phyloP scores from a whole-genome alignment of 2,113 vertebrate species.

The Catharus bicknelli region DNA sequence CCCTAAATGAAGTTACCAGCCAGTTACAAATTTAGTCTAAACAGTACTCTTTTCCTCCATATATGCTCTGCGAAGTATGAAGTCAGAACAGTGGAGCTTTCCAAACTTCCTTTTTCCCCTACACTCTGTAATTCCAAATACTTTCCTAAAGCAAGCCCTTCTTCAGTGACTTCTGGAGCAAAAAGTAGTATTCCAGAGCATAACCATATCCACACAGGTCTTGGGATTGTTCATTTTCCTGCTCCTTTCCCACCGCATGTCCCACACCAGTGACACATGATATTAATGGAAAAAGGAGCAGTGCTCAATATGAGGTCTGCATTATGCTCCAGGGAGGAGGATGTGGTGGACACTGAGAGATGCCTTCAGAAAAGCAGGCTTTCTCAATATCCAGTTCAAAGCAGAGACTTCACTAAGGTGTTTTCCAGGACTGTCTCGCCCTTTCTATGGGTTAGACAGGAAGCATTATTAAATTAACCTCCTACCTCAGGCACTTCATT shows the following conservation, averaged over 20 bases:
- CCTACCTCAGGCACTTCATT: not conserved
- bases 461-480: not conserved
- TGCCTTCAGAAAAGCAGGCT: not conserved
- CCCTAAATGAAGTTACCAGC: not conserved
- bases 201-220: not conserved
- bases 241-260: not conserved
- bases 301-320: not conserved
- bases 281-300: not conserved
- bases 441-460: not conserved
- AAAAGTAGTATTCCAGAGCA: not conserved
- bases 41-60: not conserved
- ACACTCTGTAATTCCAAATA: not conserved
- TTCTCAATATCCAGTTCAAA: not conserved
- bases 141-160: not conserved
- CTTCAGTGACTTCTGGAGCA: not conserved
- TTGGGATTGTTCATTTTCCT: not conserved
- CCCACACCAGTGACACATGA: not conserved
- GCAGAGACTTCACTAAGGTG: not conserved
- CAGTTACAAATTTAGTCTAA: not conserved
- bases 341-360: not conserved
- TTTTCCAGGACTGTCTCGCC: not conserved
- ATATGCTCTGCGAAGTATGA: not conserved
- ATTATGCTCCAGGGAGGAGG: not conserved
- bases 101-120: not conserved
- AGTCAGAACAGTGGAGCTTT: not conserved